Base-by-base conservation (phyloP, 2,888 invertebrate genomes). In the Polyploca ridens region DNA sequence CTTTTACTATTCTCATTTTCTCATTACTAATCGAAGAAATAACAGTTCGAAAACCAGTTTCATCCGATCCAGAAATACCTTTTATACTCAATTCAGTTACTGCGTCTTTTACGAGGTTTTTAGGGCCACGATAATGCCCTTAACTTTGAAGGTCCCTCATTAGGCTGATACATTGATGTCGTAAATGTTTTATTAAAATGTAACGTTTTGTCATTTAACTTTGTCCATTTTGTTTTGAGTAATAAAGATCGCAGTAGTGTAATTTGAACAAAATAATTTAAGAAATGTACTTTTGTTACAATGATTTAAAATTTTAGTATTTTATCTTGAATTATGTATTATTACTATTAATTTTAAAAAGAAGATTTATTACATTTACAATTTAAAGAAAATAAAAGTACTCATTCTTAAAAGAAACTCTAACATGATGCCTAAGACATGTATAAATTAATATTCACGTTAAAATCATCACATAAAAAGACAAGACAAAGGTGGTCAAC, bases 1-100 rank as follows among this genome's bases (percentile, higher is more conserved):
- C 66, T 72, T 74, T 69, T 68, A 62, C 67, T 65, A 64, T 66
- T 71, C 71, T 72, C 68, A 70, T 76, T 76, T 75, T 69, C 16
- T 54, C 54, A 54, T 54, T 16, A 54, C 68, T 65, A 62, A 64
- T 75, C 70, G 67, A 69, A 71, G 67, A 70, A 76, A 75, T 74
- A 77, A 77, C 72, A 77, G 73, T 74, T 74, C 59, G 72, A 69
- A 78, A 80, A 79, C 74, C 69, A 70, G 77, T 78, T 76, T 54
- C 16, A 54, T 67, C 62, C 60, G 62, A 71, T 57, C 70, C 69
- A 69, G 68, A 72, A 72, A 74, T 74, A 70, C 71, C 74, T 76
- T 75, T 71, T 68, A 64, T 67, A 54, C 54, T 16, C 54, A 19
- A 67, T 68, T 66, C 57, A 66, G 68, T 69, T 77, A 74, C 66